Evolutionary conservation across 2,113 vertebrate genomes (phyloP).

Genomic region (Zosterops hypoxanthus): DNA sequence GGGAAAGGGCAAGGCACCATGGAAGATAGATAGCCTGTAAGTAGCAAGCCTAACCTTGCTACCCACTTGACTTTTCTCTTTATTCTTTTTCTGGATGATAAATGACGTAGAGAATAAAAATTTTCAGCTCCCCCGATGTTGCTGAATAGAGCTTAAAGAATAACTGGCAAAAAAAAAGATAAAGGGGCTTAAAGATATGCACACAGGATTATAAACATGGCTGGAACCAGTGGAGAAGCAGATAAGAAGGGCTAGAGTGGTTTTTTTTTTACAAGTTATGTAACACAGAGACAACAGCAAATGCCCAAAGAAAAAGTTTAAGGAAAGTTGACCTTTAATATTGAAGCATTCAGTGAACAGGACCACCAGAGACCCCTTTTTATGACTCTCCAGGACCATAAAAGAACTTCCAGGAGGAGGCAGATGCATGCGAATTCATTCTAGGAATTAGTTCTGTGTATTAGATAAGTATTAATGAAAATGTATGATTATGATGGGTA

Average conservation of each 20-base stretch:
- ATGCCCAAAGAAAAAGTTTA: background rate
- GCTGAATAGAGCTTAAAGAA: background rate
- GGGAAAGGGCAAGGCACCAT: background rate
- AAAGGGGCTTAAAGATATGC: background rate
- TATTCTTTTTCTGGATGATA: background rate
- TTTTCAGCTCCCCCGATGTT: background rate
- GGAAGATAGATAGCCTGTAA: background rate
- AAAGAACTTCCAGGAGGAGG: background rate
- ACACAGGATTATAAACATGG: background rate
- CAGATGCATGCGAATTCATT: background rate
- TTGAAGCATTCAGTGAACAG: rapidly evolving
- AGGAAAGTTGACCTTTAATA: background rate
- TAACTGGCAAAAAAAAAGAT: background rate
- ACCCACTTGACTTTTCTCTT: background rate
- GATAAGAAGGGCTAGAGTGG: background rate
- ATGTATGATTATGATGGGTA: background rate
- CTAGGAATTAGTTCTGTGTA: background rate
- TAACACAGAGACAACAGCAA: background rate
- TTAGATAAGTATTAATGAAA: background rate
- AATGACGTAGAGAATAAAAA: background rate
- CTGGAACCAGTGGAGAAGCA: background rate
- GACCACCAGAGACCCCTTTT: background rate
- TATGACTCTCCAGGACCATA: background rate
- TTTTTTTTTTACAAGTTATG: background rate
- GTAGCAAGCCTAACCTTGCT: background rate